Evolutionary conservation across 1,140 invertebrate genomes (phyloP), one percentile per base, ranked within the genome.

Genomic region (Nephila pilipes): DNA sequence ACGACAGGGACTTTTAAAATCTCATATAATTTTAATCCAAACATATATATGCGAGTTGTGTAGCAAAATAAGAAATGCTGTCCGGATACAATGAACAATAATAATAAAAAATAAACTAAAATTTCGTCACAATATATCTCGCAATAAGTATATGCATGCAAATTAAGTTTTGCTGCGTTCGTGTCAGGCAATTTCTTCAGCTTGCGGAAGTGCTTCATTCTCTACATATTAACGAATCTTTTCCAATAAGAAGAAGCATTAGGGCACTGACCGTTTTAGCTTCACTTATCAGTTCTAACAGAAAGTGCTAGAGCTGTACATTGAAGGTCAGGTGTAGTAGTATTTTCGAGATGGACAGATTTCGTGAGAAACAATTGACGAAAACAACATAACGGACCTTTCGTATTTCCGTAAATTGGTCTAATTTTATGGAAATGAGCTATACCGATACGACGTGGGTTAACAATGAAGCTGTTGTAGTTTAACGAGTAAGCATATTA

Each of bases 361-460:
- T 20, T 75, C 69, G 69, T 75, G 54, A 22, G 22, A 57, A 55
- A 55, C 22, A 55, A 83, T 83, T 57, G 81, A 83, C 29, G 81
- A 16, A 20, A 2, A 22, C 22, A 29, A 38, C 69, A 29, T 25
- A 79, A 29, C 32, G 46, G 69, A 32, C 54, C 29, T 83, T 55
- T 32, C 81, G 54, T 29, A 83, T 83, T 83, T 83, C n/a, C 46
- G 25, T 29, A 83, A 83, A 83, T 83, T 83, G 81, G 81, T 55
- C 32, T 32, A 55, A 83, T 83, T 83, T 83, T 83, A 83, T 83
- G 38, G 81, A 83, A 83, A 57, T 83, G 36, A 36, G 69, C 32
- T 32, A 36, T 29, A 16, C 14, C 4, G 29, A 75, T 22, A 20
- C n/a, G n/a, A 20, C 22, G 38, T 55, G 81, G 81, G 22, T 55